Evolutionary conservation across 2,888 invertebrate genomes (phyloP), one percentile per base, ranked within the genome.

Genomic region (Oasisia sp.): DNA sequence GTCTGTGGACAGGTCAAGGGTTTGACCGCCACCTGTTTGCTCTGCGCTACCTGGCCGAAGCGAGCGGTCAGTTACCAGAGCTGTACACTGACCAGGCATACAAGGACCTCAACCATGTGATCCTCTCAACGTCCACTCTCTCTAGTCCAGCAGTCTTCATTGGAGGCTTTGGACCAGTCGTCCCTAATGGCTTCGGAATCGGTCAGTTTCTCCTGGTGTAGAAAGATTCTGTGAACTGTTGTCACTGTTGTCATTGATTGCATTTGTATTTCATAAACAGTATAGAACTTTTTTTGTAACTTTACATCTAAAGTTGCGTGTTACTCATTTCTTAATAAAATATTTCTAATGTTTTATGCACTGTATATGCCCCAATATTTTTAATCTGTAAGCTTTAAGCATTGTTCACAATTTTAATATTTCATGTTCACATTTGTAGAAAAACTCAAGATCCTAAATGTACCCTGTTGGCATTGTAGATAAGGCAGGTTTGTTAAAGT

Each of bases 1-100:
- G 91, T 91, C 27, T 92, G 93, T n/a, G 92, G 95, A 89, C 94
- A 97, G 97, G 99, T 0, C 98, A 99, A 96, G 99, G 98, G 32
- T 99, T 99, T 96, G 99, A 99, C 96, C 97, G 99, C 9, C 99
- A 99, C 96, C 96, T 99, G 94, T 99, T 99, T 96, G 99, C 98
- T 0, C 96, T 99, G 92, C 97, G 97, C 96, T 97, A 98, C 94
- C 97, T 98, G 44, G 95, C 95, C 1, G 94, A 94, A 90, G 56
- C 93, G 89, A 91, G 93, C 32, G 94, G 94, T 11, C 94, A 96
- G 92, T 95, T 97, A 89, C 97, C 98, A 32, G 97, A 97, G 50
- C 74, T 98, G 89, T 98, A 97, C 95, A 97, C 97, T 93, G 98
- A 99, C 94, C 97, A 97, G 56, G 98, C 98, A 74, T 99, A 98